Evolutionary conservation across 2,888 invertebrate genomes (phyloP), one percentile per base, ranked within the genome.

Genomic region (Sepiola atlantica): DNA sequence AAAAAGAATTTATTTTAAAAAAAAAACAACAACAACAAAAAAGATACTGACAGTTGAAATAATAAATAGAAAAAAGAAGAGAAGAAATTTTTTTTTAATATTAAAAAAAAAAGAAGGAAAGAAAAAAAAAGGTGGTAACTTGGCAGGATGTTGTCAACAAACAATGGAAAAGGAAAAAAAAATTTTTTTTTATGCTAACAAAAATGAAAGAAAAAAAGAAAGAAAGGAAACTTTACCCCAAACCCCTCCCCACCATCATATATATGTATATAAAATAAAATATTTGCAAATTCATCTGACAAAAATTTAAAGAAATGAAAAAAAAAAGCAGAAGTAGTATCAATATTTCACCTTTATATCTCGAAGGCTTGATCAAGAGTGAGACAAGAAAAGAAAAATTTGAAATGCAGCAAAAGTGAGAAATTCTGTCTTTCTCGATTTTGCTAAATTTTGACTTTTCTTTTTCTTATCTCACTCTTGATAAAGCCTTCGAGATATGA

Each of bases 21-120:
- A 45, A 45, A 45, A 45, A 45, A 45, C 8, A 45, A 45, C 8
- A 45, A 45, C 45, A 45, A 45, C 45, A 45, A 45, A 77, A 77
- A 77, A n/a, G n/a, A 77, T n/a, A 77, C 77, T n/a, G 77, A 77
- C 77, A 77, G 77, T n/a, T 32, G 77, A 77, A 77, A n/a, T 77
- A 77, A 32, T 77, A 77, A 32, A 24, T 20, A 14, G 32, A 77
- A 77, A 77, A 77, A 77, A 77, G n/a, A 14, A 77, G n/a, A n/a
- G n/a, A 32, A 77, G 1, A 8, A 45, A 45, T 45, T 45, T 45
- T 45, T 45, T 45, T 45, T 45, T 45, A 45, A 45, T 45, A 45
- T 45, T n/a, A n/a, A 14, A 16, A n/a, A 0, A 77, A n/a, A 77
- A 28, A 28, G 28, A n/a, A n/a, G n/a, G n/a, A 28, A 4, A 77